A percentile compares a stretch with the other conserved stretches of the same genome.
Conservation (phyloP, 1,140 invertebrate species). For the Thereuonema tuberculata region DNA sequence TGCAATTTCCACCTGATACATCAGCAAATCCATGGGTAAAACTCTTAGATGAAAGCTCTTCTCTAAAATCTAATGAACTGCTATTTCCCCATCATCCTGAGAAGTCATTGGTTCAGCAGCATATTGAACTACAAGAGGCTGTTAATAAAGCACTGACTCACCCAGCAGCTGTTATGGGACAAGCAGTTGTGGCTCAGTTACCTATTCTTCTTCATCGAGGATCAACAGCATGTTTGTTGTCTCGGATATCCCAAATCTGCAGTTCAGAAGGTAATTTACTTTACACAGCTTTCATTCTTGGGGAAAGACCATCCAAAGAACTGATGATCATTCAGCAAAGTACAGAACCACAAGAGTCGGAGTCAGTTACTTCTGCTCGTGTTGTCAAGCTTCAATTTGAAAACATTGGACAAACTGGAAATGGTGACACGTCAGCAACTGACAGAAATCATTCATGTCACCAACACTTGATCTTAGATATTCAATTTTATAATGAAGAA, state of each 20-base stretch:
- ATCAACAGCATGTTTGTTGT: neutral
- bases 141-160: conserved; percentile 48
- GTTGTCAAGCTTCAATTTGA: conserved; percentile 21
- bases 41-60: conserved; percentile 55
- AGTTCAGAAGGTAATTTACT: neutral
- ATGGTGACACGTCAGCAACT: neutral
- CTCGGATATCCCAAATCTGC: neutral
- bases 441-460: neutral
- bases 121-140: conserved; percentile 50
- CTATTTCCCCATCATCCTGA: conserved; percentile 59
- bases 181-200: too few relatives aligned
- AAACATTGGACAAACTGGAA: conserved; percentile 14
- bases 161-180: conserved; percentile 13
- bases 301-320: conserved; percentile 6
- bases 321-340: conserved; percentile 10
- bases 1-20: conserved; percentile 47
- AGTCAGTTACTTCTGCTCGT: conserved; percentile 23
- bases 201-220: too few relatives aligned
- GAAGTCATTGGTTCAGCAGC: conserved; percentile 67
- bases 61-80: conserved; percentile 48
- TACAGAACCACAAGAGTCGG: conserved; percentile 19
- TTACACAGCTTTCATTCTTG: conserved; percentile 1
- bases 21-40: conserved; percentile 53
- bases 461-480: conserved; percentile 35
- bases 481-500: conserved; percentile 68